Evolutionary conservation across 2,797 vertebrate genomes (phyloP), one percentile per base, ranked within the genome.

Genomic region (Morus bassanus): DNA sequence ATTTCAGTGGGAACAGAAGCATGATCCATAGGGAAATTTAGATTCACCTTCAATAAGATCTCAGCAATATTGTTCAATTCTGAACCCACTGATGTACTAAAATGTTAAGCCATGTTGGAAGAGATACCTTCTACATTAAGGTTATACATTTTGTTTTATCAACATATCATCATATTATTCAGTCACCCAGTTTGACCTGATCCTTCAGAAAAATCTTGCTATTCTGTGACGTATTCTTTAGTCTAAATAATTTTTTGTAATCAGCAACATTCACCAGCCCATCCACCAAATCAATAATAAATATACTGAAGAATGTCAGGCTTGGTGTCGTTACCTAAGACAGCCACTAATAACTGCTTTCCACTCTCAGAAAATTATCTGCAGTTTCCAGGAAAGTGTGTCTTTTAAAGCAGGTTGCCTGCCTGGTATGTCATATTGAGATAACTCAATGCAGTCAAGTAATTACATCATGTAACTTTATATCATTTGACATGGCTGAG

Each of bases 401-500:
- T 72, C 46, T 91, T 91, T 69, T 81, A 72, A 88, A 83, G 64
- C 79, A 91, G 89, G 88, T 96, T 88, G 65, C 82, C 91, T 86
- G 78, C 63, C 94, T 96, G 85, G 72, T 91, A 68, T 80, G 89
- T 96, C 94, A 92, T 74, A 78, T 33, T 63, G 82, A 94, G 92
- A 94, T 97, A 97, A 97, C 90, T 97, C 92, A 97, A 85, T 88
- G 94, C 60, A 91, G 93, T 82, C 67, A 79, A 65, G 84, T 91
- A 85, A 88, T 96, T 96, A 88, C 78, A 96, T 95, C 95, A 91
- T 88, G 82, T 94, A 89, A 94, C 88, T 96, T 96, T 88, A 65
- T 85, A 92, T 96, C 92, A 95, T 93, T 97, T 97, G 85, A 97
- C 85, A 95, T 93, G 91, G 88, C 70, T 97, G 93, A 97, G 83